These are phyloP conservation scores for Drosophila barbarae DNA, from an alignment of 2,888 invertebrate species.

Conservation along the genomic window DNA sequence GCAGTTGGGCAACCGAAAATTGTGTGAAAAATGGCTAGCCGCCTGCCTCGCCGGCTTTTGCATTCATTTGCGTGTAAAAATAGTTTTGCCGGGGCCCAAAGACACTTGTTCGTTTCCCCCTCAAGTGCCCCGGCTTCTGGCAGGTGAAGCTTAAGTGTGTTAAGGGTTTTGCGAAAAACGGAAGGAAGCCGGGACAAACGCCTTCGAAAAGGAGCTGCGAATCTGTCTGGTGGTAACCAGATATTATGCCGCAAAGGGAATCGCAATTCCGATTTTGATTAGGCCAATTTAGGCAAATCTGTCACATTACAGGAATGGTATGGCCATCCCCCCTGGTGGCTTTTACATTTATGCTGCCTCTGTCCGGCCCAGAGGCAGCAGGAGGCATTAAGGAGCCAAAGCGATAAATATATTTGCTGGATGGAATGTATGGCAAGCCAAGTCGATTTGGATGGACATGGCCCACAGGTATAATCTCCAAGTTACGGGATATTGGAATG, in stretches of 20 bases:
- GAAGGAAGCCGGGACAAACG: neutral
- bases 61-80: slow-evolving; percentile 69
- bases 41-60: slow-evolving; percentile 44
- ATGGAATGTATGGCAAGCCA: neutral
- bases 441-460: neutral
- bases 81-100: slow-evolving; percentile 56
- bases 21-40: slow-evolving; percentile 46
- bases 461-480: slow-evolving; percentile 1
- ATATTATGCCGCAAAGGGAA: slow-evolving; percentile 23
- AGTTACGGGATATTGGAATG: neutral
- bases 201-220: neutral
- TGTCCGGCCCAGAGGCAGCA: neutral
- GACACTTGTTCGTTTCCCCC: slow-evolving; percentile 18
- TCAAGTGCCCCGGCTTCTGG: slow-evolving; percentile 34
- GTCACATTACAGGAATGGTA: slow-evolving; percentile 25
- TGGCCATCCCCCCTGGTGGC: slow-evolving; percentile 16
- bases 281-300: slow-evolving; percentile 36
- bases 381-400: slow-evolving; percentile 1
- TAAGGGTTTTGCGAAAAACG: slow-evolving; percentile 45
- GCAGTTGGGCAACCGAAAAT: slow-evolving; percentile 41
- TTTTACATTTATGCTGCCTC: slow-evolving; percentile 18
- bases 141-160: slow-evolving; percentile 43
- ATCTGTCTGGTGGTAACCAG: slow-evolving; percentile 8
- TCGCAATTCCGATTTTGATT: slow-evolving; percentile 40
- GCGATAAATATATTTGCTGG: slow-evolving; percentile 8